These are phyloP conservation scores for Rhyacophila evoluta DNA, from an alignment of 2,888 invertebrate species.

Conservation along the genomic window DNA sequence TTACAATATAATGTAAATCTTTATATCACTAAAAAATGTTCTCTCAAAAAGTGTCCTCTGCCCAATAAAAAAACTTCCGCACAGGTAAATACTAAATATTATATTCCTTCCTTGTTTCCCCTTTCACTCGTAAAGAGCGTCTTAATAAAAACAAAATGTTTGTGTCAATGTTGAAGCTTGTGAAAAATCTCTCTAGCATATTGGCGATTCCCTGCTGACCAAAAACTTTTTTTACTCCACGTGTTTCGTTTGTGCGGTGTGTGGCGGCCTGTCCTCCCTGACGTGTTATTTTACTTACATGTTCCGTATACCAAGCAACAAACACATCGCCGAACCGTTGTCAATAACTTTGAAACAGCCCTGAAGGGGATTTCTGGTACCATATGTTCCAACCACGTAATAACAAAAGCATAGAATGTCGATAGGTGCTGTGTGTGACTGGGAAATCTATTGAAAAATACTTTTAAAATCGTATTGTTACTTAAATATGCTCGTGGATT, in stretches of 20 bases:
- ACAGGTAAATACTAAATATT: not conserved
- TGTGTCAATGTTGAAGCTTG: not conserved
- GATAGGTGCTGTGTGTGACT: too few relatives aligned
- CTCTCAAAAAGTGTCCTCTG: too few relatives aligned
- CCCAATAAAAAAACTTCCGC: too few relatives aligned
- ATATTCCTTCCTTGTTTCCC: not conserved
- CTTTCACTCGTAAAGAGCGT: not conserved
- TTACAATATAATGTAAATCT: too few relatives aligned
- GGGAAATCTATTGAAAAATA: too few relatives aligned
- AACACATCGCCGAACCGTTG: not conserved
- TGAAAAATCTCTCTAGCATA: not conserved
- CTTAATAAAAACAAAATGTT: constrained; percentile 8
- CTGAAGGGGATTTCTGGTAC: not conserved
- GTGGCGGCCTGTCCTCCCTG: not conserved
- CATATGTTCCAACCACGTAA: not conserved
- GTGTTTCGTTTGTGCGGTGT: not conserved
- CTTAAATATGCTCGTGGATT: too few relatives aligned
- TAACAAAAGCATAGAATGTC: too few relatives aligned
- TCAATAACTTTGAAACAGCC: constrained; percentile 3
- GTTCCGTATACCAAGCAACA: not conserved
- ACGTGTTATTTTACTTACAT: not conserved
- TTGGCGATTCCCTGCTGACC: constrained; percentile 3
- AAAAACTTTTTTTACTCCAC: constrained; percentile 5
- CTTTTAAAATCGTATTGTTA: too few relatives aligned
- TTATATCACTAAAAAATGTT: too few relatives aligned